A percentile compares a stretch with the other conserved stretches of the same genome.
Evolutionary conservation across 2,797 vertebrate genomes (phyloP).

Genomic region (Alca torda): DNA sequence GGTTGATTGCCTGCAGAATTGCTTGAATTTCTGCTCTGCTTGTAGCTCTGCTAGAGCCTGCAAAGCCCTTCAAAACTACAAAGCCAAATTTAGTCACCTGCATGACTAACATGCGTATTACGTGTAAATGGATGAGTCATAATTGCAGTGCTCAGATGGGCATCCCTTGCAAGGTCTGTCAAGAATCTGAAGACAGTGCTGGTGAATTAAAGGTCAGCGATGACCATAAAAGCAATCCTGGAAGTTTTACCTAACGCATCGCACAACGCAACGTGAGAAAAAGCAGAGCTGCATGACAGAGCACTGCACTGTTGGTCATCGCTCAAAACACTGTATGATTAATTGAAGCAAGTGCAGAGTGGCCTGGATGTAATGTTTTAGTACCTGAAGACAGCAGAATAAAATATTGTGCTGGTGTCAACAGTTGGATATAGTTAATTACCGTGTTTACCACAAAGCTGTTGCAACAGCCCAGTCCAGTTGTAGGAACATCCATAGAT

Average conservation of each 20-base stretch:
- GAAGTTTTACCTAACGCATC: background rate
- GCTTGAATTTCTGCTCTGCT: background rate
- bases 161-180: background rate
- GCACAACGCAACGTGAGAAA: background rate
- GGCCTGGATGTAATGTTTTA: background rate
- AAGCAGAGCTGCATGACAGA: background rate
- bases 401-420: background rate
- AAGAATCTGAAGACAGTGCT: fast-evolving
- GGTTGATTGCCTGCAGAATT: background rate
- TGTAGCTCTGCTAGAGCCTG: background rate
- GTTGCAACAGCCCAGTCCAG: background rate
- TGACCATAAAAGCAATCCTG: background rate
- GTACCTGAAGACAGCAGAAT: background rate
- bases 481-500: background rate
- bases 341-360: background rate
- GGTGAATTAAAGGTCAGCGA: background rate
- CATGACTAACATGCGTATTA: background rate
- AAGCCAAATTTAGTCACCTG: background rate
- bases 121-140: background rate
- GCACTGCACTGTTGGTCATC: fast-evolving
- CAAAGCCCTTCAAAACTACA: background rate
- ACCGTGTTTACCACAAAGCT: background rate
- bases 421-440: background rate
- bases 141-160: background rate
- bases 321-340: background rate